Base-by-base conservation (phyloP, 2,797 vertebrate species). In the Ctenopoma multispine region DNA sequence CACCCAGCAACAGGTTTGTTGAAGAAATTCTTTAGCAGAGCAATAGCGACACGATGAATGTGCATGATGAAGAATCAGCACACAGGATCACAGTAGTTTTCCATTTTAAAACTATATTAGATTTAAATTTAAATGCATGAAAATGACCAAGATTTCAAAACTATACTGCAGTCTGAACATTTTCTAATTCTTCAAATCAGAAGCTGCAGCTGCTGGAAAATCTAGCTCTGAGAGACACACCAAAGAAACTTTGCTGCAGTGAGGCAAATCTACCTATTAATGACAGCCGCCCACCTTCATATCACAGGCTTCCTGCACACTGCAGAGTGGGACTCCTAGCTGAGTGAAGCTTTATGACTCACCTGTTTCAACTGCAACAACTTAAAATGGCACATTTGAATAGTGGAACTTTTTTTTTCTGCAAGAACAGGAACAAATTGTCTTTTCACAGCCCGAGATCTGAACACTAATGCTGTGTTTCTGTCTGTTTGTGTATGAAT, bases 341-440 rank as follows among this genome's bases (percentile, higher is more conserved):
- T 86, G 87, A 79, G 56, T 48, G 12, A 4, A 65, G 78, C 81
- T 86, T 87, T 87, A 79, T 91, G 91, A 92, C 81, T 90, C 89
- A 92, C 87, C 82, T 80, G 81, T 77, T 86, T 89, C 76, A 81
- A 72, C 81, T 75, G 70, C 80, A 83, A 60, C 63, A 57, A 76
- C 79, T 86, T 83, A 74, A 87, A 90, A 90, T 84, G 86, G 82
- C 82, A 85, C 83, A 88, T 86, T 87, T 88, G 75, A 90, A 83
- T 77, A 79, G 65, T 53, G 79, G 60, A 76, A 84, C 66, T 49
- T 57, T 43, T 57, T 56, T 23, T 43, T 49, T 34, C 21, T 64
- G 44, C 29, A 47, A 56, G 43, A 80, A 47, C 5, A 53, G 20
- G 34, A 81, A 59, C 13, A 0, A 64, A 9, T 61, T 49, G 41